Conservation (phyloP, 2,113 vertebrate species). For the Corvus hawaiiensis region DNA sequence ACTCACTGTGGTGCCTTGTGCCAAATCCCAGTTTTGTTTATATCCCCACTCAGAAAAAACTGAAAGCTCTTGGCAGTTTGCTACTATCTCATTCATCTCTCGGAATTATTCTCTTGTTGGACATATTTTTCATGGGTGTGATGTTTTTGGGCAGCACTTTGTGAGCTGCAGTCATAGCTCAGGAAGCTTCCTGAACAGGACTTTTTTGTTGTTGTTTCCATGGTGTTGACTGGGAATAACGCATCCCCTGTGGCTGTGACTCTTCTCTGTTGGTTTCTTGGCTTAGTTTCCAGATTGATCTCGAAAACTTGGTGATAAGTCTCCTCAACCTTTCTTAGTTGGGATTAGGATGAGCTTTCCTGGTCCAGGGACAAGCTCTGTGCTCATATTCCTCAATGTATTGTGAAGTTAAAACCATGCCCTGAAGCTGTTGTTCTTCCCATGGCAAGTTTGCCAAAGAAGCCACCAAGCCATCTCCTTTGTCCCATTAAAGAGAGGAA, state of each 20-base stretch:
- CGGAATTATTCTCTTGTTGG: background rate
- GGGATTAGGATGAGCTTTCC: background rate
- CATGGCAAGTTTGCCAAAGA: background rate
- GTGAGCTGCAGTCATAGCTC: background rate
- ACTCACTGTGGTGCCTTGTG: background rate
- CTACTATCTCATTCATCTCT: background rate
- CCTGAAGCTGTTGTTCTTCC: background rate
- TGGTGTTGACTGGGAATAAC: background rate
- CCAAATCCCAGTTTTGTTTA: background rate
- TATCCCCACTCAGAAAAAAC: background rate
- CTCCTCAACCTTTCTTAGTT: background rate
- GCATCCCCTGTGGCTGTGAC: background rate
- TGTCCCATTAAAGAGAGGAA: background rate
- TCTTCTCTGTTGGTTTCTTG: background rate
- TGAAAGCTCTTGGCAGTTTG: background rate
- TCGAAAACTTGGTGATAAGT: background rate
- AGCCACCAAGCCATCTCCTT: background rate
- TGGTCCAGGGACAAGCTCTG: background rate
- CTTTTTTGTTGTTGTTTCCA: background rate
- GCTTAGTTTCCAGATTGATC: background rate
- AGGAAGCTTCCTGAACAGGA: background rate
- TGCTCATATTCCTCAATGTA: background rate
- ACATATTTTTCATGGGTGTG: conserved; percentile 24
- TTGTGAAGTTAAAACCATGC: background rate
- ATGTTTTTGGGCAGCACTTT: background rate